Evolutionary conservation across 2,113 vertebrate genomes (phyloP).

Genomic region (Oreotrochilus melanogaster): DNA sequence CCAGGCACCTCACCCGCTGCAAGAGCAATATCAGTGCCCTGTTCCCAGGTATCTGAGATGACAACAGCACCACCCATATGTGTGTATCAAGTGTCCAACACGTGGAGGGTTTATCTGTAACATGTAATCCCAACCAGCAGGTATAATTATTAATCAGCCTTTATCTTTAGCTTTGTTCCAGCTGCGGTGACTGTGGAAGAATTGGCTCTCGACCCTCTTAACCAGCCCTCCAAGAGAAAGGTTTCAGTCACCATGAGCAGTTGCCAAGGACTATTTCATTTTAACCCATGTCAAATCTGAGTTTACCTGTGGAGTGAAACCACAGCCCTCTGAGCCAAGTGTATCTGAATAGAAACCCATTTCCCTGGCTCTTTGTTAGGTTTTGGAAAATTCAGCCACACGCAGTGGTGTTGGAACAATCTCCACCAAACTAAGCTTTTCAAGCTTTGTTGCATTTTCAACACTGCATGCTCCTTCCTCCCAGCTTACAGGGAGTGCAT

Average conservation of each 20-base stretch:
- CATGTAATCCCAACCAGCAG: not conserved
- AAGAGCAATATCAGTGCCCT: not conserved
- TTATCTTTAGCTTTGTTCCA: conserved; percentile 25
- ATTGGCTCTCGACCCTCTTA: conserved; percentile 44
- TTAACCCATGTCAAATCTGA: conserved; percentile 49
- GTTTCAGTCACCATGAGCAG: conserved; percentile 11
- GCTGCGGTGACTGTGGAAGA: conserved; percentile 20
- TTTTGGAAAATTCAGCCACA: conserved; percentile 48
- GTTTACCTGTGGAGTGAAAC: conserved; percentile 44
- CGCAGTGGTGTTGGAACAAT: not conserved
- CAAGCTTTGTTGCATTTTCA: conserved; percentile 41
- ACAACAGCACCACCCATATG: not conserved
- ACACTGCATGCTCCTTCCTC: not conserved
- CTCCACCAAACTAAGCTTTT: not conserved
- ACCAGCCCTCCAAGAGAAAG: conserved; percentile 18
- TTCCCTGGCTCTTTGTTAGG: conserved; percentile 63
- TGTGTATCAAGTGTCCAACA: not conserved
- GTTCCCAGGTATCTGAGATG: not conserved
- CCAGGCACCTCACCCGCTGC: not conserved
- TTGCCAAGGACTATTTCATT: conserved; percentile 30
- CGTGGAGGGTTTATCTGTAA: not conserved
- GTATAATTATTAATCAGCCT: not conserved
- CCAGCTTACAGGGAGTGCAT: not conserved
- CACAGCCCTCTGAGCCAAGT: conserved; percentile 34
- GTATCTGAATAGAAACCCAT: conserved; percentile 9